Conservation (phyloP, 2,113 vertebrate genomes). For the Empidonax alnorum region DNA sequence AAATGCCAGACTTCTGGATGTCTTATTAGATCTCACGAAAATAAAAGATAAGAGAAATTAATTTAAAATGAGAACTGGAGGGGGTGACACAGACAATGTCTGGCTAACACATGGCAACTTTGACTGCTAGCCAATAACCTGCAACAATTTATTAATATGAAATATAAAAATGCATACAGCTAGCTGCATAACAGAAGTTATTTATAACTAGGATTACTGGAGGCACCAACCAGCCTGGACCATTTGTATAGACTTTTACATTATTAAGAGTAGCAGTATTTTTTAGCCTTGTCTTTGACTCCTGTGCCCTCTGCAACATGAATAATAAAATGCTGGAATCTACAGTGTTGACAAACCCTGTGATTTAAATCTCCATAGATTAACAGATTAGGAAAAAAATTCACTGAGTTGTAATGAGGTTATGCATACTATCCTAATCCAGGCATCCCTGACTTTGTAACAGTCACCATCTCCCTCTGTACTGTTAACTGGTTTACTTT, state of each 20-base stretch:
- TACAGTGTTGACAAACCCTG: not conserved
- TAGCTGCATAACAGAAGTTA: slow-evolving; percentile 7
- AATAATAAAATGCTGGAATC: not conserved
- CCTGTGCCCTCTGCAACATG: not conserved
- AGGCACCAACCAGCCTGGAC: slow-evolving; percentile 19
- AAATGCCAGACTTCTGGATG: slow-evolving; percentile 44
- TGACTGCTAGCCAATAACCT: slow-evolving; percentile 56
- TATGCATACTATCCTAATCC: not conserved
- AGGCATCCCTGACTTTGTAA: not conserved
- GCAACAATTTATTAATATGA: slow-evolving; percentile 46
- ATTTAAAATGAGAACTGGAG: slow-evolving; percentile 26
- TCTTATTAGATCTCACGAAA: slow-evolving; percentile 49
- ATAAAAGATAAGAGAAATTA: slow-evolving; percentile 62
- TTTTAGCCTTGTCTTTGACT: not conserved
- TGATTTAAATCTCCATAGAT: not conserved
- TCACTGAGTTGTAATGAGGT: not conserved
- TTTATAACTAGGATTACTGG: slow-evolving; percentile 53
- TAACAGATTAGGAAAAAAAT: not conserved
- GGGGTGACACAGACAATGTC: not conserved
- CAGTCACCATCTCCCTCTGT: not conserved
- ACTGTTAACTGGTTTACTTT: not conserved
- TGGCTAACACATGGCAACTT: slow-evolving; percentile 57
- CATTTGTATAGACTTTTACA: not conserved
- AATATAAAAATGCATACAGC: slow-evolving; percentile 22
- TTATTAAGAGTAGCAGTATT: not conserved